These are phyloP conservation scores for Setipinna tenuifilis DNA, from an alignment of 2,797 vertebrate species.

Conservation along the genomic window DNA sequence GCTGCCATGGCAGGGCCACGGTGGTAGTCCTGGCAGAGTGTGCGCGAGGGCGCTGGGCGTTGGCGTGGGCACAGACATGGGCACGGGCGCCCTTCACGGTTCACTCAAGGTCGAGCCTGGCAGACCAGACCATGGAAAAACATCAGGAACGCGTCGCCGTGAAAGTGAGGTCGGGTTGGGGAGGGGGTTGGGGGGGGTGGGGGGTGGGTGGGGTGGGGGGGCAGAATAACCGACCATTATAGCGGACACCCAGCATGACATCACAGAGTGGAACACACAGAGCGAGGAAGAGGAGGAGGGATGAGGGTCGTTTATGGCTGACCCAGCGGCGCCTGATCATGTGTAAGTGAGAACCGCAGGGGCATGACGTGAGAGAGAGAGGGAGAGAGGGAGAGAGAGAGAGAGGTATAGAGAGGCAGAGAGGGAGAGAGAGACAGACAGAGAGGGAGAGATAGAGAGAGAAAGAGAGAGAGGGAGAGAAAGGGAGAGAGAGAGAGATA, in stretches of 20 bases:
- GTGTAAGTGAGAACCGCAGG: background rate
- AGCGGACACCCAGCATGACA: background rate
- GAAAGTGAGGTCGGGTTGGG: background rate
- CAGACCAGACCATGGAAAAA: background rate
- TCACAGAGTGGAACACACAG: background rate
- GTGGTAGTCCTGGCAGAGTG: background rate
- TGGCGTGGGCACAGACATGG: background rate
- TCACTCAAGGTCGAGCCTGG: conserved; percentile 3
- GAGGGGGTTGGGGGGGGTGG: background rate
- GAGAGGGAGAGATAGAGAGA: too few species aligned
- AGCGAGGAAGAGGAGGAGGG: too few species aligned
- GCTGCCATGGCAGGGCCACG: background rate
- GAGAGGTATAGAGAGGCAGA: background rate
- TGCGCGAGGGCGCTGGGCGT: background rate
- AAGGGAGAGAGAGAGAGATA: background rate
- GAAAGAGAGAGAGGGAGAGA: background rate
- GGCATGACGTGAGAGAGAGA: background rate
- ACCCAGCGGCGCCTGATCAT: background rate
- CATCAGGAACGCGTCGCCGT: background rate
- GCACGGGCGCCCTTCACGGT: background rate
- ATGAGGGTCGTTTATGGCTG: background rate
- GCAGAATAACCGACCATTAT: background rate
- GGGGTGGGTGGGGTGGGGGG: background rate
- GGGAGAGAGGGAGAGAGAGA: background rate
- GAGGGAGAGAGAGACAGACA: background rate